Conservation (phyloP, 2,113 vertebrate species). For the Phalacrocorax brasilianus region DNA sequence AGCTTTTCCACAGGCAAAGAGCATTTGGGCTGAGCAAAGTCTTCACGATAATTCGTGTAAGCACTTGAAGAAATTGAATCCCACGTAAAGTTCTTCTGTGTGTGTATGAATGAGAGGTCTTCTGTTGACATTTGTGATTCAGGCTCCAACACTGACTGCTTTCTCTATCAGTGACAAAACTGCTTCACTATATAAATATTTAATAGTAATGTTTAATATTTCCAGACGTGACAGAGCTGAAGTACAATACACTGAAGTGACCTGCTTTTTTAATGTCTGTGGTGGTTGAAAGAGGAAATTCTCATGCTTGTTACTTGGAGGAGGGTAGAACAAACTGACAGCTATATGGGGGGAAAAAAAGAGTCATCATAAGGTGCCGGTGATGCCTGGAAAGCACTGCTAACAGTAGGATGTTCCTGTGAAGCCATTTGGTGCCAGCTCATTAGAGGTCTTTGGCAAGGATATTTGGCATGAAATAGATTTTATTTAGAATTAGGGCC, state of each 20-base stretch:
- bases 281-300: constrained; percentile 25
- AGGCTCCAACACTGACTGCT: background rate
- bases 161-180: background rate
- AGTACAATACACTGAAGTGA: background rate
- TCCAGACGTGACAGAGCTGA: background rate
- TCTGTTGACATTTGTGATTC: background rate
- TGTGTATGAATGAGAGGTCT: background rate
- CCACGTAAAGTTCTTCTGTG: background rate
- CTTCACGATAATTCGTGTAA: background rate
- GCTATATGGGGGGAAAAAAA: background rate
- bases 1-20: background rate
- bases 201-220: background rate
- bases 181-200: background rate
- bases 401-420: constrained; percentile 11
- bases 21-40: background rate
- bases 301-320: background rate
- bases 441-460: constrained; percentile 65
- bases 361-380: background rate
- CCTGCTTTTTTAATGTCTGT: background rate
- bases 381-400: constrained; percentile 32
- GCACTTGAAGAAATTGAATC: background rate
- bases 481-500: constrained; percentile 57
- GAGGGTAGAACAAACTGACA: constrained; percentile 2
- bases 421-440: constrained; percentile 56
- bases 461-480: constrained; percentile 50